Evolutionary conservation across 2,888 invertebrate genomes (phyloP).

Genomic region (Aromia moschata): DNA sequence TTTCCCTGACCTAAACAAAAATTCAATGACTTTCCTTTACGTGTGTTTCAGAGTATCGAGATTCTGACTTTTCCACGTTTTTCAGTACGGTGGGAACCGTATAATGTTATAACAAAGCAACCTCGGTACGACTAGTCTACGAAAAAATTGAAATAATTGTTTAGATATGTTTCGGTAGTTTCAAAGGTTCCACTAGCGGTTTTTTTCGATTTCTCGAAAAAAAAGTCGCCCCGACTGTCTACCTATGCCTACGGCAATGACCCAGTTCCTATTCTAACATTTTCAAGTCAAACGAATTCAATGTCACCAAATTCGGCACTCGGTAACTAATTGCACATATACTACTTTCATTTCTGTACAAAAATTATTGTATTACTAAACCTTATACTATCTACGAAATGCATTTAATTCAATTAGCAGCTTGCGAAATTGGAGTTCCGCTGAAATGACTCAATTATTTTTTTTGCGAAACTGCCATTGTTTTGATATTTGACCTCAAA

Average conservation of each 20-base stretch:
- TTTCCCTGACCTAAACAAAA: no score
- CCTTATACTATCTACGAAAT: neutral
- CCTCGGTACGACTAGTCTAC: no score
- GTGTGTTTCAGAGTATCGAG: no score
- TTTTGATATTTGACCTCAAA: conserved; percentile 5
- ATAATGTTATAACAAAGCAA: no score
- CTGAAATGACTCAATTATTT: conserved; percentile 8
- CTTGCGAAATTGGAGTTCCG: neutral
- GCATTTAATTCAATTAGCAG: conserved; percentile 1
- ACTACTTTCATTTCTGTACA: neutral
- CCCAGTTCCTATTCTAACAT: neutral
- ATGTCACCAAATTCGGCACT: neutral
- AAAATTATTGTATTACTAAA: neutral
- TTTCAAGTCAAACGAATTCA: neutral
- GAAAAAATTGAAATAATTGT: no score
- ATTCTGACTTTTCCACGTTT: no score
- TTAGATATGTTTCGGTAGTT: no score
- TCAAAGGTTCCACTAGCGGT: no score
- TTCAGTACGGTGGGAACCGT: no score
- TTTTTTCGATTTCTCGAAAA: neutral
- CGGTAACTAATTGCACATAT: neutral
- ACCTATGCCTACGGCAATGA: neutral
- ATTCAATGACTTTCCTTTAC: no score
- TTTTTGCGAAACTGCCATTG: conserved; percentile 4
- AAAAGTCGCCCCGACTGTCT: neutral